Evolutionary conservation across 2,797 vertebrate genomes (phyloP), one percentile per base, ranked within the genome.

Genomic region (Hypotaenidia okinawae): DNA sequence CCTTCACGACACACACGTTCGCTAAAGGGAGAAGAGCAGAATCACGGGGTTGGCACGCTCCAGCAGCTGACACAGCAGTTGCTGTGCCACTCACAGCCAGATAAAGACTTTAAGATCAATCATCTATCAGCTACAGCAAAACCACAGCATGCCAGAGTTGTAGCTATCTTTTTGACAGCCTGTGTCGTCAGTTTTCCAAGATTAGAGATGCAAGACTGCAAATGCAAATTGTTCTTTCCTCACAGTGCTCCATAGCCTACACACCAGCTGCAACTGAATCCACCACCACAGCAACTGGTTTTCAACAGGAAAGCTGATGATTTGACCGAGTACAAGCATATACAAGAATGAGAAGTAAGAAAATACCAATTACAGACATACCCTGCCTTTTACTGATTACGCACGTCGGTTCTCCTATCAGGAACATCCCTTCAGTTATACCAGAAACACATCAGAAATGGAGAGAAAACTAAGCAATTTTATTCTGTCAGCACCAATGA

Each of bases 1-100:
- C 96, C 86, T 99, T 99, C 93, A 99, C 99, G 70, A 99, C 98
- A 95, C 99, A 99, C 25, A 99, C 97, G 57, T 98, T 89, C 24
- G 99, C 99, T 99, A 81, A 57, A 91, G 8, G 28, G 88, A 85
- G 64, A 82, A 80, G 58, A 37, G 86, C 25, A 87, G 19, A 93
- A 80, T 28, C 69, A 90, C 28, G 58, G 41, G 14, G 35, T 47
- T 81, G 37, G 35, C 32, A 27, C 4, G 13, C 10, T 67, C 43
- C 83, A 82, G 58, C 49, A 72, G 33, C 55, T 74, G 43, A 70
- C 27, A 51, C 32, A 32, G 4, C 32, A 62, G 32, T 22, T 57
- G 47, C 37, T 82, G 32, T 62, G 64, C 16, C 54, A 52, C 62
- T 32, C 5, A 8, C 0, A 30, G 22, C 28, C 11, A 84, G 59